Conservation (phyloP, 2,888 invertebrate genomes). For the Theretra japonica region DNA sequence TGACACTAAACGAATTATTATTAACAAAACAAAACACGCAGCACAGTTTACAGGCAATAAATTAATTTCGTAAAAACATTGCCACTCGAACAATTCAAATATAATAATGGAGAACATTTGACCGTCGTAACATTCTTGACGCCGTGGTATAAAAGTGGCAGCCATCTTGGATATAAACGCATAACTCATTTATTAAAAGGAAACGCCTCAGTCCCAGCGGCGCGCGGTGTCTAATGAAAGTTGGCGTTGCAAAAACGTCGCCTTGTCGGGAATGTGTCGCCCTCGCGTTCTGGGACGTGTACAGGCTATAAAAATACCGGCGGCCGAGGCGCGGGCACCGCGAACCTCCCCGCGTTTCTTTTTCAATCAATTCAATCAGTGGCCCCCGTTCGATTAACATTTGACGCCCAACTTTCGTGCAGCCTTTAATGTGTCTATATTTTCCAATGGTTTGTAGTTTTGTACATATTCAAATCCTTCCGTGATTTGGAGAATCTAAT, state of each 20-base stretch:
- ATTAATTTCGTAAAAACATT: background rate
- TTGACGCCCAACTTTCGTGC: slow-evolving; percentile 62
- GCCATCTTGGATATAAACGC: slow-evolving; percentile 80
- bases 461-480: background rate
- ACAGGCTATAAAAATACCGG: slow-evolving; percentile 83
- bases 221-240: slow-evolving; percentile 80
- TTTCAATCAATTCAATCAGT: slow-evolving; percentile 82
- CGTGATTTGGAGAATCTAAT: no score
- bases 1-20: no score
- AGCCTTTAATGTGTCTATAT: slow-evolving; percentile 46
- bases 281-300: slow-evolving; percentile 78
- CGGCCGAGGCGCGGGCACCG: slow-evolving; percentile 59
- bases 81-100: slow-evolving; percentile 7
- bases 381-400: slow-evolving; percentile 71
- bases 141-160: slow-evolving; percentile 64
- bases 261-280: slow-evolving; percentile 81
- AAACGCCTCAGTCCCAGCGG: slow-evolving; percentile 74
- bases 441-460: background rate
- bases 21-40: no score
- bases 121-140: slow-evolving; percentile 70
- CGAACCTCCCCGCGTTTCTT: slow-evolving; percentile 73
- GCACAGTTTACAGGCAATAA: background rate
- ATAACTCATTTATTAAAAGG: slow-evolving; percentile 82
- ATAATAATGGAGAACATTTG: slow-evolving; percentile 45
- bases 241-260: slow-evolving; percentile 81